Evolutionary conservation across 2,797 vertebrate genomes (phyloP).

Genomic region (Acipenser ruthenus): DNA sequence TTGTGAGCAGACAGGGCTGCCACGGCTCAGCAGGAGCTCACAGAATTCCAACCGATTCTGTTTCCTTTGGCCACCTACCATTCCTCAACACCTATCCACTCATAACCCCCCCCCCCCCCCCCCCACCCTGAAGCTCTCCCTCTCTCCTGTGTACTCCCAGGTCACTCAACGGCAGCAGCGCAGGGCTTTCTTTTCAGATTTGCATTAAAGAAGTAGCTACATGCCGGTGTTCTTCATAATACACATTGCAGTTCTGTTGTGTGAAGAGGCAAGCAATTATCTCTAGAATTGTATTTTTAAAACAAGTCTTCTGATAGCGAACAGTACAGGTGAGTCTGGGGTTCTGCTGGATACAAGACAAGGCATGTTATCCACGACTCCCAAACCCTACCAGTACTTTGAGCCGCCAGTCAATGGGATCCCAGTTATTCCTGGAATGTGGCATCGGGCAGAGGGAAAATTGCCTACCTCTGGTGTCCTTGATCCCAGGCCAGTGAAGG

Average conservation of each 20-base stretch:
- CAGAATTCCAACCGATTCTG: neutral
- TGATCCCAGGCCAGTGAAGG: slow-evolving; percentile 22
- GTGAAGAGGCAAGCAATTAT: too few relatives aligned
- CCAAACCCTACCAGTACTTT: slow-evolving; percentile 14
- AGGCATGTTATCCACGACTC: slow-evolving; percentile 34
- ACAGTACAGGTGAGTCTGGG: neutral
- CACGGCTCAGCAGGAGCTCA: neutral
- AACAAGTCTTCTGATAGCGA: too few relatives aligned
- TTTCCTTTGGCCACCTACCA: slow-evolving; percentile 12
- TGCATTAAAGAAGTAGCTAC: too few relatives aligned
- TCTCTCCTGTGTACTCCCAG: too few relatives aligned
- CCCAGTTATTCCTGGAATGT: slow-evolving; percentile 46
- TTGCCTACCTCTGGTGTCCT: slow-evolving; percentile 4
- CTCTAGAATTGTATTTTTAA: too few relatives aligned
- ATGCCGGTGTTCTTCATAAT: too few relatives aligned
- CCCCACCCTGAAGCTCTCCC: too few relatives aligned
- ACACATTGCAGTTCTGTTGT: too few relatives aligned
- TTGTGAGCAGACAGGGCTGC: neutral
- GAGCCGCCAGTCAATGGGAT: slow-evolving; percentile 42
- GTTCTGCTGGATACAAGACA: slow-evolving; percentile 17
- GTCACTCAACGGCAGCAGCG: too few relatives aligned
- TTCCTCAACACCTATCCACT: slow-evolving; percentile 1
- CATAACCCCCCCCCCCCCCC: too few relatives aligned
- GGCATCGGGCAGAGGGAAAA: neutral
- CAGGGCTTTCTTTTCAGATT: too few relatives aligned